Percentiles rank a stretch among this genome's conserved stretches.
phyloP scores from a whole-genome alignment of 2,888 invertebrate genomes.

The Tenthredo livida region DNA sequence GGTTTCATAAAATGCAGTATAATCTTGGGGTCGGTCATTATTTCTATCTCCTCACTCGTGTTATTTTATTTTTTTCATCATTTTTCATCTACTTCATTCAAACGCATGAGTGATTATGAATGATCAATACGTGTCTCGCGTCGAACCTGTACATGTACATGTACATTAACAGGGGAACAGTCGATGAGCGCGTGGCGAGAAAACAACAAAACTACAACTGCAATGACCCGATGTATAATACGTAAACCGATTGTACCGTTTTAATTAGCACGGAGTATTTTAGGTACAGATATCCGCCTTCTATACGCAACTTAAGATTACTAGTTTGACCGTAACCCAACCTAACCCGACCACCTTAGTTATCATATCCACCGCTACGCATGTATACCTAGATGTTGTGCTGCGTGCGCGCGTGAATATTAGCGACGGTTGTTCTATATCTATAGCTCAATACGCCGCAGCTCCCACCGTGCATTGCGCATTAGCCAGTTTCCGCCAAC shows the following conservation, averaged over 20 bases:
- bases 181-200: background rate
- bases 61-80: background rate
- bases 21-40: background rate
- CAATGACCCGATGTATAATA: background rate
- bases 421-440: background rate
- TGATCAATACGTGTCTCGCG: background rate
- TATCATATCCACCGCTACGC: background rate
- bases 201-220: background rate
- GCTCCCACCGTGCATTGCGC: background rate
- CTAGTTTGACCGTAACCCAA: background rate
- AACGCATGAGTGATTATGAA: background rate
- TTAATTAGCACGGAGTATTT: conserved; percentile 3
- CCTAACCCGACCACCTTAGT: background rate
- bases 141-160: background rate
- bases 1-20: background rate
- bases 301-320: background rate
- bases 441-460: background rate
- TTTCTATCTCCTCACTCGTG: background rate
- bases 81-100: background rate
- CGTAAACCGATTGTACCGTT: background rate
- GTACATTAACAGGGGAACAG: too few relatives aligned
- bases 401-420: background rate
- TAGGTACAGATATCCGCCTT: background rate
- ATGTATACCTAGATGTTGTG: background rate
- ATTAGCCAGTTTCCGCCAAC: background rate